Base-by-base conservation (phyloP, 2,797 vertebrate genomes). In the Paramormyrops hopkinsi region DNA sequence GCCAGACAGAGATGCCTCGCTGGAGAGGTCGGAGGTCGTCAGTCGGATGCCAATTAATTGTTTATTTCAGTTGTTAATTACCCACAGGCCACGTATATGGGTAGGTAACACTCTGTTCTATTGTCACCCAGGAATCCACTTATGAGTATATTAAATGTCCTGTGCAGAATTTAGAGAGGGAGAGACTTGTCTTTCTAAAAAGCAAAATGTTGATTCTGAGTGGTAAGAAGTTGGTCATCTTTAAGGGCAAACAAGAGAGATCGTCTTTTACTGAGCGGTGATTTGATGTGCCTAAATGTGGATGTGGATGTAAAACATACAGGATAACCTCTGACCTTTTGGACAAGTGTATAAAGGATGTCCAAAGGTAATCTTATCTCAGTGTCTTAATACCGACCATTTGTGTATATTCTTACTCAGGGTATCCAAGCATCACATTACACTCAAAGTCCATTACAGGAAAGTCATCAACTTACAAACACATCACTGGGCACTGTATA, bases 51-150 rank as follows among this genome's bases (percentile, higher is more conserved):
- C 51, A 48, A 50, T 54, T 86, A 37, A 56, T 14, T 7, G 51
- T 33, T 86, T 56, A 86, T 54, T 12, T 86, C 25, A 33, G 84
- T 33, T 86, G 46, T 19, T 86, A 86, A 86, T 86, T 86, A 48
- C 19, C 48, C 48, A 46, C 44, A 22, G 46, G 8, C 46, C 46
- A n/a, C 3, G 8, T 44, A 50, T n/a, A 3, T n/a, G 37, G 73
- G 17, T 7, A 44, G 73, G 37, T 79, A 41, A 44, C 37, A 19
- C 3, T n/a, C n/a, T 50, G n/a, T 25, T 29, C 46, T 84, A 6
- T 25, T 12, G 11, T 84, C 22, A 29, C 82, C 41, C 46, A 50
- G 46, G 82, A 84, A 48, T 50, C 82, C 17, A 44, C 37, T n/a
- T 79, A 44, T 14, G 2, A 37, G 4, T 76, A 76, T 19, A 76